Evolutionary conservation across 2,113 vertebrate species (phyloP).

Genomic region (Psophia crepitans): DNA sequence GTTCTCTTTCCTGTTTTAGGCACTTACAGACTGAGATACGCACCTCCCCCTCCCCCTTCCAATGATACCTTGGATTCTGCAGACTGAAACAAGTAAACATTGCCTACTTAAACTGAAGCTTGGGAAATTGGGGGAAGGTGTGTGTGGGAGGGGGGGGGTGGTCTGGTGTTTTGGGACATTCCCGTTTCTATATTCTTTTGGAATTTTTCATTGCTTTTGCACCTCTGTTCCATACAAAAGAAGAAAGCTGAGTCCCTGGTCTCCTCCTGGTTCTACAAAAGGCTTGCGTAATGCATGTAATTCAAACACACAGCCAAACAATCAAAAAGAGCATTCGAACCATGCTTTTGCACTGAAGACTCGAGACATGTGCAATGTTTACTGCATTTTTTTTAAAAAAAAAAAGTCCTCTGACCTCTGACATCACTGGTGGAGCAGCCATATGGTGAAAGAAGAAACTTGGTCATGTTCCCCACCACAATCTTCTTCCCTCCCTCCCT

Average conservation of each 20-base stretch:
- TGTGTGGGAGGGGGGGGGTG: constrained; percentile 48
- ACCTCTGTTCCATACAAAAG: constrained; percentile 68
- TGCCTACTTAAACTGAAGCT: constrained; percentile 75
- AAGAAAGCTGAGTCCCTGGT: constrained; percentile 71
- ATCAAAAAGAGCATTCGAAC: constrained; percentile 59
- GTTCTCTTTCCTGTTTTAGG: constrained; percentile 87
- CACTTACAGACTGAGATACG: constrained; percentile 92
- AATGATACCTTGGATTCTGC: constrained; percentile 88
- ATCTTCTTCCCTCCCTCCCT: constrained; percentile 41
- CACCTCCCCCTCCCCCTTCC: constrained; percentile 85
- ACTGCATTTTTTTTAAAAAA: constrained; percentile 64
- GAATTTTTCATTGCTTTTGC: constrained; percentile 69
- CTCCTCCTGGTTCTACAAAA: constrained; percentile 69
- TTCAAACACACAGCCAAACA: constrained; percentile 69
- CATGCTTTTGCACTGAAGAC: constrained; percentile 82
- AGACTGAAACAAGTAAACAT: constrained; percentile 85
- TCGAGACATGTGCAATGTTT: constrained; percentile 83
- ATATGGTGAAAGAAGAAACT: constrained; percentile 69
- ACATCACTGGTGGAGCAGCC: constrained; percentile 74
- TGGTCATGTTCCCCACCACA: constrained; percentile 50
- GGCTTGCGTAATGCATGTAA: constrained; percentile 71
- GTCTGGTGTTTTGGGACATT: constrained; percentile 64
- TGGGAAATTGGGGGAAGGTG: constrained; percentile 64
- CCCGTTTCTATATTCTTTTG: constrained; percentile 60
- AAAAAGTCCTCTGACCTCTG: constrained; percentile 71